Evolutionary conservation across 2,113 vertebrate genomes (phyloP), one percentile per base, ranked within the genome.

Genomic region (Balaenoptera acutorostrata): DNA sequence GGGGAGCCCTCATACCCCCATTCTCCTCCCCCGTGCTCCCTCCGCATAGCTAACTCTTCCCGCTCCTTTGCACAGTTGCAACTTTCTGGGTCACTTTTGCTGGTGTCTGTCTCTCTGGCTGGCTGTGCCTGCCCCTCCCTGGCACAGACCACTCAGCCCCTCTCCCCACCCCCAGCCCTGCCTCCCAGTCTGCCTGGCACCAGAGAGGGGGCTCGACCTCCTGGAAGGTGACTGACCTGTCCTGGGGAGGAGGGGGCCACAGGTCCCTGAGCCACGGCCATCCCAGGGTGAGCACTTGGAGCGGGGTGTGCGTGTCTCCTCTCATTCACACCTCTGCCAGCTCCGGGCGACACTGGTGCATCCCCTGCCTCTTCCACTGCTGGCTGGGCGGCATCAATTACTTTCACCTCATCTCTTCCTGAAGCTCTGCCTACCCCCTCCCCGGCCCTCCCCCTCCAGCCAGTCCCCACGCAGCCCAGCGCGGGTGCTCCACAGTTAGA

Each of bases 261-360:
- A 93, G 91, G 31, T 97, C 98, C 98, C 59, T 55, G 94, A 82
- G n/a, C 59, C 2, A 94, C 93, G 3, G 93, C 93, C 97, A 98
- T 98, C 97, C 90, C 0, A 8, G 97, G 97, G 95, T 12, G 55
- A 97, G 95, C 82, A 39, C 94, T 97, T 4, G 9, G 95, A 93
- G 96, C 3, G 3, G 84, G 80, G 95, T 86, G 27, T 4, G 88
- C 21, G 97, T 52, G 71, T 66, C 2, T 69, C 97, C 7, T 55
- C 95, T 98, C 98, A 98, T 98, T 98, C 98, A 98, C 98, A 98
- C 98, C 98, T 98, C 96, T 10, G 97, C 98, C 97, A 95, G 98
- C 97, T 98, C 98, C 77, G 0, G 95, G 29, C 92, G 95, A 98
- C 97, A 97, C 98, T 78, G 52, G 85, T 90, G 68, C 97, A 97